phyloP scores from a whole-genome alignment of 1,140 invertebrate genomes.

The Solenopsis fugax region DNA sequence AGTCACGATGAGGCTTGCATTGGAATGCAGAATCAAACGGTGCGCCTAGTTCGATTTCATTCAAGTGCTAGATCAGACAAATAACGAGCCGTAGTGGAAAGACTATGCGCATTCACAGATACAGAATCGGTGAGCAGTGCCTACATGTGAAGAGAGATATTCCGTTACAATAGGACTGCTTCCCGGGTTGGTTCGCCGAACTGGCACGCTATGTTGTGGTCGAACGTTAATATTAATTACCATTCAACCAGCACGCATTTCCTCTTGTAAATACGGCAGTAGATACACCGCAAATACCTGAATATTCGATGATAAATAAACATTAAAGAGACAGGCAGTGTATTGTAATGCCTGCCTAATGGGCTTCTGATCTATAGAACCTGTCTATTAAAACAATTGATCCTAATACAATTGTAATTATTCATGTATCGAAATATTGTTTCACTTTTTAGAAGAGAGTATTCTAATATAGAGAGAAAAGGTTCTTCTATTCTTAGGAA shows the following conservation, averaged over 20 bases:
- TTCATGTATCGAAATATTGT: not conserved
- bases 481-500: too few species aligned
- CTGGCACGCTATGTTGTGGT: constrained; percentile 61
- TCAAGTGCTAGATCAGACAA: constrained; percentile 62
- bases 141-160: constrained; percentile 20
- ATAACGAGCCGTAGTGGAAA: constrained; percentile 45
- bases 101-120: constrained; percentile 26
- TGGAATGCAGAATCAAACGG: constrained; percentile 30
- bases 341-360: constrained; percentile 7
- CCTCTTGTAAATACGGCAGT: constrained; percentile 67
- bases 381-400: constrained; percentile 1
- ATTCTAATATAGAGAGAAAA: too few species aligned
- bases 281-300: constrained; percentile 58
- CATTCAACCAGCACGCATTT: constrained; percentile 69
- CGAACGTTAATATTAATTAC: constrained; percentile 74
- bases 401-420: constrained; percentile 3
- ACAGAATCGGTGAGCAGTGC: not conserved
- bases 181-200: constrained; percentile 49
- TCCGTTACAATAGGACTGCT: constrained; percentile 51
- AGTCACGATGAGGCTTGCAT: not conserved
- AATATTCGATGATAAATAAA: constrained; percentile 68
- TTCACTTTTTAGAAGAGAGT: not conserved
- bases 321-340: constrained; percentile 43
- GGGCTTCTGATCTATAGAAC: constrained; percentile 19
- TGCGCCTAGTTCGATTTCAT: constrained; percentile 37